These are phyloP conservation scores for Xyrauchen texanus DNA, from an alignment of 2,113 vertebrate species.

Conservation along the genomic window DNA sequence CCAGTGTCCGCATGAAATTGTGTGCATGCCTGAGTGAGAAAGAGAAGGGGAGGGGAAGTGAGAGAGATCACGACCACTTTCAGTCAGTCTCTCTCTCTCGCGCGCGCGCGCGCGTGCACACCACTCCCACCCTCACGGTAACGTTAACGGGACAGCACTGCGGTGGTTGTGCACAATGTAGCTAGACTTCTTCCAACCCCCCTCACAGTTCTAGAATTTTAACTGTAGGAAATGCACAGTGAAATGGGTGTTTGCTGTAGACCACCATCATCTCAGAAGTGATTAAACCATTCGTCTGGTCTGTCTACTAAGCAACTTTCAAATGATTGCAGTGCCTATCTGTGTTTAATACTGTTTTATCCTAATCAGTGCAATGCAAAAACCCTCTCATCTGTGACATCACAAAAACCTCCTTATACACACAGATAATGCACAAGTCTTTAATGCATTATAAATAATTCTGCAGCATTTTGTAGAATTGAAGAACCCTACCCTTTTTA, in stretches of 20 bases:
- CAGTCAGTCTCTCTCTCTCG: background rate
- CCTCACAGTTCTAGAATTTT: slow-evolving; percentile 1
- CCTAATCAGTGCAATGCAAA: background rate
- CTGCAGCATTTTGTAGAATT: background rate
- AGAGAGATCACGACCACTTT: slow-evolving; percentile 9
- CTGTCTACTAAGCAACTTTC: background rate
- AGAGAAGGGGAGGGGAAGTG: slow-evolving; percentile 14
- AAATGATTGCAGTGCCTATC: background rate
- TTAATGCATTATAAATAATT: background rate
- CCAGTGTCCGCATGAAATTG: slow-evolving; percentile 19
- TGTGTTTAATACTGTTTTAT: background rate
- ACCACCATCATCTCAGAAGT: background rate
- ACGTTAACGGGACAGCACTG: slow-evolving; percentile 45
- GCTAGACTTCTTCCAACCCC: slow-evolving; percentile 8
- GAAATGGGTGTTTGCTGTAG: background rate
- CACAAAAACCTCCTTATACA: background rate
- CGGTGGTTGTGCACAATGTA: slow-evolving; percentile 30
- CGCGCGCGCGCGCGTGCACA: background rate
- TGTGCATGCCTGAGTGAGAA: slow-evolving; percentile 10
- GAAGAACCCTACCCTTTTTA: background rate
- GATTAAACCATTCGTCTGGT: background rate
- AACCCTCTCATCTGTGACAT: background rate
- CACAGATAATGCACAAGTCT: background rate
- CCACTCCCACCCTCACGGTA: background rate
- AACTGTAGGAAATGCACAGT: slow-evolving; percentile 8